Base-by-base conservation (phyloP, 2,888 invertebrate species). In the Chrysolina americana region DNA sequence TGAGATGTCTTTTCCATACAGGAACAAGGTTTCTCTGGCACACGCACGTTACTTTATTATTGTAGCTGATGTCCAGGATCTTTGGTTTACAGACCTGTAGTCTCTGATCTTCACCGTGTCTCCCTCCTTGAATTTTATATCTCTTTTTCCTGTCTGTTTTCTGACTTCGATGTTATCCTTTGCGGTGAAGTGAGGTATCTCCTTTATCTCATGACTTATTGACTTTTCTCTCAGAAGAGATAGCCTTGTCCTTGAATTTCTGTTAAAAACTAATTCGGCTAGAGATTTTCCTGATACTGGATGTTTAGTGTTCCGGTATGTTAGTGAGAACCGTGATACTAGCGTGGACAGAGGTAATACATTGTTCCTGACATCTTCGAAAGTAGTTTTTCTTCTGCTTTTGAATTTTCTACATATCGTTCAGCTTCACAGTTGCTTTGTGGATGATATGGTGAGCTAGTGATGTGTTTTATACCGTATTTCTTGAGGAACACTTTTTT, bases 391-490 rank as follows among this genome's bases (percentile, higher is more conserved):
- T 65, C 47, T 65, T 65, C 28, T 44, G 48, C 48, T 65, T 47
- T 65, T 65, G 47, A 50, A 50, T 50, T 74, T 41, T 66, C 71
- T 50, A 74, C 74, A 50, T 50, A 41, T 28, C 59, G 48, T 74
- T 76, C 74, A 13, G 76, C 76, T 41, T 48, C 65, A 41, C 74
- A 73, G 44, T 76, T 76, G 17, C 53, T 23, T 56, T 56, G 17
- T 17, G 65, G 66, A 59, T 76, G 44, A 15, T 59, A 69, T 56
- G 75, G 75, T 15, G 69, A 44, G n/a, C 63, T 69, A 28, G 71
- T 69, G 2, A 59, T 59, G 21, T 72, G 69, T 15, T 41, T 64
- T 41, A 74, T 66, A 4, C 70, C 70, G 23, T 74, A 70, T 17
- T 17, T 47, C 23, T 62, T 65, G 2, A 65, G 64, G 50, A 76